Evolutionary conservation across 2,888 invertebrate genomes (phyloP), one percentile per base, ranked within the genome.

Genomic region (Gortyna flavago): DNA sequence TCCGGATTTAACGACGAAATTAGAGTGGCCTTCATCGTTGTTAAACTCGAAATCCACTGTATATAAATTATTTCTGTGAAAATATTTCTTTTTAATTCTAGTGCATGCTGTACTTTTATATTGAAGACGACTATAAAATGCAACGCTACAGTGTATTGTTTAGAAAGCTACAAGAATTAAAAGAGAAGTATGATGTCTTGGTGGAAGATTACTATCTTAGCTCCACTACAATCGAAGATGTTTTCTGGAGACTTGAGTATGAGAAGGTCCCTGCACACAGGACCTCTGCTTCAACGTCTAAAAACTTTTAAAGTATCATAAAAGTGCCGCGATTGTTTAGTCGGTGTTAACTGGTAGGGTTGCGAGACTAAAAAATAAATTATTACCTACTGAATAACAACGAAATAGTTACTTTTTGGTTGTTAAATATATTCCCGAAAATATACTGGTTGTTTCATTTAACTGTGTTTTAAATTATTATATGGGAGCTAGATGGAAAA

Each of bases 171-270:
- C 77, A 86, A 38, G 8, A 44, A 1, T 57, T 86, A 2, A 75
- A 75, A n/a, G 71, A 48, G 7, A 48, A 68, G 3, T 80, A 79
- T n/a, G 0, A n/a, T 7, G 54, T 71, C 0, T 29, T 83, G 25
- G n/a, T 86, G 9, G 85, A 86, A 44, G 80, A 83, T 38, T 86
- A 85, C 5, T 71, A 79, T 32, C 77, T 86, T 0, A 72, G 72
- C 11, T 54, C 70, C 1, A 76, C 74, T 0, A 86, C 80, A 0
- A 25, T 86, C 0, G 87, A 85, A 64, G 87, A 86, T 64, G 76
- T 83, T 2, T 87, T 85, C 59, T 85, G 73, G 77, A 57, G 64
- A 32, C 41, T 77, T 18, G 62, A 72, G 21, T 61, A 70, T 32
- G 80, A 80, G 2, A 35, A 54, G 13, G 54, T 8, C 3, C 11